phyloP scores from a whole-genome alignment of 37 sponge, comb jelly and placozoan genomes.

The Ianthella basta region DNA sequence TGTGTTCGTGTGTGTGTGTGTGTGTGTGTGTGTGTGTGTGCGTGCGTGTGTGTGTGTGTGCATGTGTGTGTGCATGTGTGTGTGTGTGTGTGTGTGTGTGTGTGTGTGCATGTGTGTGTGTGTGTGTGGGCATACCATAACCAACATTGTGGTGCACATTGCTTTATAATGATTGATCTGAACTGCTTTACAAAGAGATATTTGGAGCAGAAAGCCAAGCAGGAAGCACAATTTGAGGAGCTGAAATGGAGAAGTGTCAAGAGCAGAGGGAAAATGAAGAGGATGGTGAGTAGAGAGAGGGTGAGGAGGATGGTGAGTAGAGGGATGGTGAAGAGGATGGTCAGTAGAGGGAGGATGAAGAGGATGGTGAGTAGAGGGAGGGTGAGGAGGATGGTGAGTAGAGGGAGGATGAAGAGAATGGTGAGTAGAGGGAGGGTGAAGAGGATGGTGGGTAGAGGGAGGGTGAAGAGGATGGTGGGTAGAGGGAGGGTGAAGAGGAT shows the following conservation, averaged over 20 bases:
- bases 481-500: slow-evolving; percentile 52
- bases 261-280: slow-evolving; percentile 48
- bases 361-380: no score
- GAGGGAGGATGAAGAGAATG: slow-evolving; percentile 50
- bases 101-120: no score
- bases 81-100: no score
- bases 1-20: no score
- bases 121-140: no score
- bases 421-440: slow-evolving; percentile 41
- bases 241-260: slow-evolving; percentile 25
- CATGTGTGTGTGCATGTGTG: no score
- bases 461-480: slow-evolving; percentile 29
- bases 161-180: no score
- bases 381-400: background rate
- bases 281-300: no score
- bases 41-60: no score
- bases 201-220: slow-evolving; percentile 37
- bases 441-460: slow-evolving; percentile 40
- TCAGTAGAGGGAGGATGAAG: slow-evolving; percentile 44
- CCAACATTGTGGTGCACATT: no score
- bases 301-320: background rate
- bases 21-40: no score
- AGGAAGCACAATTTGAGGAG: slow-evolving; percentile 53
- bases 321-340: slow-evolving; percentile 50
- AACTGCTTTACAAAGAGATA: background rate